Evolutionary conservation across 1,140 invertebrate genomes (phyloP), one percentile per base, ranked within the genome.

Genomic region (Nautilus pompilius): DNA sequence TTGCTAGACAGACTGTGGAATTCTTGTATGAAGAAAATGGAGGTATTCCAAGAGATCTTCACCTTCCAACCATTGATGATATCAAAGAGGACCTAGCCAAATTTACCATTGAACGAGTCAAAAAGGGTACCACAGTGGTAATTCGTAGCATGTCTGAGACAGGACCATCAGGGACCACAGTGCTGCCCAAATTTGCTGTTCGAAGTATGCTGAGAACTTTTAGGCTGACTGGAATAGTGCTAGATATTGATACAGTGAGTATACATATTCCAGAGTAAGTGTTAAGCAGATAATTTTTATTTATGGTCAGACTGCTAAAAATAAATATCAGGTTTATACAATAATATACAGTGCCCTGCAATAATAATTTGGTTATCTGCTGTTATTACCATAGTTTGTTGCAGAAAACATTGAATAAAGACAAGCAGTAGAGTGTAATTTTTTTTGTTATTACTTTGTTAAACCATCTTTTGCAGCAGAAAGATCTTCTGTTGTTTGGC

Each of bases 21-120:
- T 83, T 82, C 66, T 69, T 84, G 3, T 84, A 84, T 72, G 83
- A 84, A 67, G 83, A 84, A 60, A 83, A 82, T 69, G 82, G 82
- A 15, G 82, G 81, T 1, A 79, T 84, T 29, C 83, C 83, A 8
- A 68, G 79, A 17, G 83, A 84, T 61, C 74, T 84, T 46, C 80
- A 83, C 60, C 75, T 84, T 33, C 83, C 83, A 5, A 83, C 81
- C 20, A 76, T 83, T 56, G 82, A 83, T 17, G 82, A 84, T 61
- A 82, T 84, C 41, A 81, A 80, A 36, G 80, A 81, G 58, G 83
- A 83, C 58, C 60, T 79, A 20, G 77, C 80, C 17, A 81, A 79
- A 64, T 83, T 83, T 60, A 80, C 80, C 8, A 79, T 83, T 55
- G 82, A 83, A 24, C 67, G 77, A 28, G 73, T 84, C 10, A 70